Conservation (phyloP, 1,140 invertebrate genomes). For the Cotesia chilonis region DNA sequence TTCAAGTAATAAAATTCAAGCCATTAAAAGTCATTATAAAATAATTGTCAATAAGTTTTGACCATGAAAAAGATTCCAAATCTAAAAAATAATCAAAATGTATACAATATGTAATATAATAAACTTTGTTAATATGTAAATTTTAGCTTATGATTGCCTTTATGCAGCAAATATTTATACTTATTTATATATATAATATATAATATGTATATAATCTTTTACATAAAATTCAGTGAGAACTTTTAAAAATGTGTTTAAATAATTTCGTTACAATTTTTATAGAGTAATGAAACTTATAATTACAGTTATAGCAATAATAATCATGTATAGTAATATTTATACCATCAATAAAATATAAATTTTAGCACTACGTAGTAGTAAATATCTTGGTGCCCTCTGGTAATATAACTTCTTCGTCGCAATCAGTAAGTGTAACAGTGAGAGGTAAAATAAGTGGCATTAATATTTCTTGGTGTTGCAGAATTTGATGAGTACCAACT, state of each 20-base stretch:
- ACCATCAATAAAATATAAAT: not conserved
- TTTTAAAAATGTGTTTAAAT: constrained; percentile 10
- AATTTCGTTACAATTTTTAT: not conserved
- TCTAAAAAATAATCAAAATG: no score
- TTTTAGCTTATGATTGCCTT: not conserved
- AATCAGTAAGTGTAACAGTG: constrained; percentile 60
- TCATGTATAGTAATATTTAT: not conserved
- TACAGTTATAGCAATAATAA: not conserved
- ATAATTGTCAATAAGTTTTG: no score
- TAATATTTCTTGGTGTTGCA: constrained; percentile 62
- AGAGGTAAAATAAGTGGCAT: constrained; percentile 63
- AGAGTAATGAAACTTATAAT: not conserved
- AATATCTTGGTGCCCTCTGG: constrained; percentile 64
- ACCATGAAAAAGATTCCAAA: no score
- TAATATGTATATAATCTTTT: not conserved
- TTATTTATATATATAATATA: no score
- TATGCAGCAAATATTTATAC: not conserved
- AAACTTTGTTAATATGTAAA: constrained; percentile 25
- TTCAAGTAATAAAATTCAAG: no score
- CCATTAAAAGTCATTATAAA: no score
- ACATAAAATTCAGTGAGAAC: not conserved
- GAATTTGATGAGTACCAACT: constrained; percentile 50
- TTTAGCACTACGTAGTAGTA: constrained; percentile 52
- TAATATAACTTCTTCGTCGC: constrained; percentile 62
- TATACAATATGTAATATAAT: not conserved